Evolutionary conservation across 2,113 vertebrate species (phyloP).

Genomic region (Mobula birostris): DNA sequence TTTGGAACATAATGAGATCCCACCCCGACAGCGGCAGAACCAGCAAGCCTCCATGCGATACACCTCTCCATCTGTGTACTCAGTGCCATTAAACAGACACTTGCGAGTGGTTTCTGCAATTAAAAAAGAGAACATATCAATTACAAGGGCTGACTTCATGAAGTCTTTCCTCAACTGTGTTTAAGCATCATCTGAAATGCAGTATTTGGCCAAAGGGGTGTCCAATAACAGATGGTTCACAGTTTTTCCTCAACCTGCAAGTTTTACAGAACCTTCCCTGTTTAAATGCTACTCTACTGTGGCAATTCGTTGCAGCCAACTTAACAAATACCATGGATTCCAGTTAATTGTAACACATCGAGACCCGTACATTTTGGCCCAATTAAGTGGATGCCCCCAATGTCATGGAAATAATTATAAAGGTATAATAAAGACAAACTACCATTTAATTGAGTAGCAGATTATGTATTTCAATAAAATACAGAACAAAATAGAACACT

Average conservation of each 20-base stretch:
- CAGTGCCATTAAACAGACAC: slow-evolving; percentile 59
- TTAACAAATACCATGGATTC: too few relatives aligned
- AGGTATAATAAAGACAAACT: too few relatives aligned
- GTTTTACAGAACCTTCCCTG: not conserved
- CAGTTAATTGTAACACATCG: too few relatives aligned
- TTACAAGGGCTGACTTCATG: not conserved
- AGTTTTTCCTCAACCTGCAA: not conserved
- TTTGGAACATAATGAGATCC: slow-evolving; percentile 71
- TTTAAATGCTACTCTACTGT: not conserved
- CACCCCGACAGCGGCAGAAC: slow-evolving; percentile 66
- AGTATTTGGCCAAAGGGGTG: slow-evolving; percentile 4
- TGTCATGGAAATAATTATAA: too few relatives aligned
- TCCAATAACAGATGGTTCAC: not conserved
- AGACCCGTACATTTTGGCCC: too few relatives aligned
- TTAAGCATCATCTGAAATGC: not conserved
- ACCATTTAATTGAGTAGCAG: too few relatives aligned
- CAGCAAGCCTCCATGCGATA: slow-evolving; percentile 68
- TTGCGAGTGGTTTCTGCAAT: slow-evolving; percentile 52
- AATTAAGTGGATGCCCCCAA: too few relatives aligned
- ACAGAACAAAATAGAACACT: too few relatives aligned
- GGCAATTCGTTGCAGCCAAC: not conserved
- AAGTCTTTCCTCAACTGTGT: not conserved
- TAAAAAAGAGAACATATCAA: slow-evolving; percentile 12
- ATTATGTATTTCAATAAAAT: too few relatives aligned
- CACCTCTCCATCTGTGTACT: slow-evolving; percentile 61